These are phyloP conservation scores for Athalia cordata DNA, from an alignment of 2,888 invertebrate genomes.

Conservation along the genomic window DNA sequence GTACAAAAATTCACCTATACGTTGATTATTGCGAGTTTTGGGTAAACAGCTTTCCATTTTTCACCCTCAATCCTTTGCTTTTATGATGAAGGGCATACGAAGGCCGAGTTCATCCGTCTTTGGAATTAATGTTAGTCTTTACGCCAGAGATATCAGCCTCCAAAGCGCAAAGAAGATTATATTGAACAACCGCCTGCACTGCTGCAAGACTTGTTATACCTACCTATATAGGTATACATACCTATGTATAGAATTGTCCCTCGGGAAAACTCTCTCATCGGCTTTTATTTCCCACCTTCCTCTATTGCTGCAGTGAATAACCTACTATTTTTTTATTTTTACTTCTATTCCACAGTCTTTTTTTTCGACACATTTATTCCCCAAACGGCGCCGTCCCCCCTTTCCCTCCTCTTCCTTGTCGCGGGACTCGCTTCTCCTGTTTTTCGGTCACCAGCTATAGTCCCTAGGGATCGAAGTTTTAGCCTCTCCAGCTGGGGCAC, in stretches of 20 bases:
- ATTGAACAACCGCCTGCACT: background rate
- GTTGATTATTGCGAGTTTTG: too few relatives aligned
- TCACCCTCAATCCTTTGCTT: too few relatives aligned
- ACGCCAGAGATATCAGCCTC: background rate
- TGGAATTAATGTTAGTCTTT: too few relatives aligned
- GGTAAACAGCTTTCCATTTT: too few relatives aligned
- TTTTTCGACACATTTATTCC: constrained; percentile 13
- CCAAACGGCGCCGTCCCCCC: background rate
- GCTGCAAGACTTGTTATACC: background rate
- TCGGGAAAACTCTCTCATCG: constrained; percentile 15
- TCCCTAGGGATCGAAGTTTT: constrained; percentile 24
- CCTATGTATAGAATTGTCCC: constrained; percentile 9
- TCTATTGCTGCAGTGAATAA: too few relatives aligned
- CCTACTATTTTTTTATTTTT: constrained; percentile 1
- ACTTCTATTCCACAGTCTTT: background rate
- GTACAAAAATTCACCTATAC: too few relatives aligned
- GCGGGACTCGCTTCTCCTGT: constrained; percentile 16
- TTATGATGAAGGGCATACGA: too few relatives aligned
- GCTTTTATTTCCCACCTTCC: too few relatives aligned
- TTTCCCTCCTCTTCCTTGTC: too few relatives aligned
- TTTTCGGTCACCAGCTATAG: constrained; percentile 8
- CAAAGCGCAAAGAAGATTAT: background rate
- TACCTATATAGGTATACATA: constrained; percentile 10
- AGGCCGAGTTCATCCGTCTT: too few relatives aligned
- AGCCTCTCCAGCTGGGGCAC: background rate